Evolutionary conservation across 2,797 vertebrate genomes (phyloP), one percentile per base, ranked within the genome.

Genomic region (Molossus alvarezi): DNA sequence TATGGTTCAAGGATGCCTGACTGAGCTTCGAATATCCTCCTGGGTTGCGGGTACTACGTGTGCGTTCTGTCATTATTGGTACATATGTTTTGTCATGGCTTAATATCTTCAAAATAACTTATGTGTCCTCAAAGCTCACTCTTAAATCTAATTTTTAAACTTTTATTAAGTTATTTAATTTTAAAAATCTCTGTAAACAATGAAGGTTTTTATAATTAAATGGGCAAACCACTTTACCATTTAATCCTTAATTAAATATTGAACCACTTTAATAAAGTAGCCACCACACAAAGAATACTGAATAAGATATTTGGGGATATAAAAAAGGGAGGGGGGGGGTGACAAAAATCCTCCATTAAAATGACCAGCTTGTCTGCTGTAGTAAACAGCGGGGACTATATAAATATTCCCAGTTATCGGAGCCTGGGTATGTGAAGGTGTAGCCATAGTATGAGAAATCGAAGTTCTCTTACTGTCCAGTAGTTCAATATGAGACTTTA

Each of bases 191-290:
- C 7, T 95, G 92, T 95, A 96, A 97, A 96, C 95, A 97, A 33
- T 85, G 77, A 92, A 87, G 58, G 62, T 95, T 96, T 95, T 97
- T 97, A 95, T 85, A 97, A 96, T 97, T 91, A 96, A 97, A 96
- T 91, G 89, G 94, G 72, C 83, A 95, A 91, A 95, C 95, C 71
- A 65, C 48, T 90, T 97, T 96, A 82, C 88, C 41, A 93, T 97
- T 96, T 96, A 98, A 97, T 97, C 95, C 67, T 95, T 97, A 97
- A 97, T 97, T 97, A 97, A 97, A 97, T 97, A 97, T 97, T 97
- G 97, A 97, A 93, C 96, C 91, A 95, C 81, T 97, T 95, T 94
- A 97, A 97, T 95, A 97, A 95, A 97, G 82, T 97, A 89, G 73
- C 88, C 25, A 83, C 48, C 69, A 90, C 69, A 79, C 11, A 88